phyloP scores from a whole-genome alignment of 2,888 invertebrate species.

The Furcula furcula region DNA sequence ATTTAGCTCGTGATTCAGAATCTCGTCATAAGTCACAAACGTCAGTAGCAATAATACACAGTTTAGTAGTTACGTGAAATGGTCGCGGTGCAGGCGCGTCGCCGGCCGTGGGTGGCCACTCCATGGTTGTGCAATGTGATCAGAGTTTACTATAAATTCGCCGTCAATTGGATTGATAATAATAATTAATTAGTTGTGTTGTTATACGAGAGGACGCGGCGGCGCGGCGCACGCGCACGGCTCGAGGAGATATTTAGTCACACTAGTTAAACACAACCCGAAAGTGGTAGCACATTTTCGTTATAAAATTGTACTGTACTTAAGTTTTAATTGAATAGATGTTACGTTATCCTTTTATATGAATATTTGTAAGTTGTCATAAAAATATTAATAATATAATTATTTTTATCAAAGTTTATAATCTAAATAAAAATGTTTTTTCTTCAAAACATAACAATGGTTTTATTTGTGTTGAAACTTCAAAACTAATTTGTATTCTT shows the following conservation, averaged over 20 bases:
- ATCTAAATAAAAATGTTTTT: slow-evolving; percentile 83
- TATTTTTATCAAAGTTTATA: slow-evolving; percentile 84
- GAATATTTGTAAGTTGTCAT: slow-evolving; percentile 82
- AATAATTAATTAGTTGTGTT: slow-evolving; percentile 22
- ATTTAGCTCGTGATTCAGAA: slow-evolving; percentile 81
- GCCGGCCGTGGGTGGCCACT: slow-evolving; percentile 35
- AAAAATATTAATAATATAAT: slow-evolving; percentile 82
- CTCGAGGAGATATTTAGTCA: slow-evolving; percentile 61
- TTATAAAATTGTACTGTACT: slow-evolving; percentile 71
- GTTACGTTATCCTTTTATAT: slow-evolving; percentile 82
- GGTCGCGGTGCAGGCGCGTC: slow-evolving; percentile 44
- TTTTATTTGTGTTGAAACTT: slow-evolving; percentile 28
- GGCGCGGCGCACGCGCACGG: slow-evolving; percentile 21
- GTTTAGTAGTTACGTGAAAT: slow-evolving; percentile 61
- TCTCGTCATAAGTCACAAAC: slow-evolving; percentile 81
- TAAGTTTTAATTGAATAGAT: slow-evolving; percentile 78
- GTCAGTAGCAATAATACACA: slow-evolving; percentile 78
- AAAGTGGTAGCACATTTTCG: slow-evolving; percentile 79
- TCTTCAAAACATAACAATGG: slow-evolving; percentile 71
- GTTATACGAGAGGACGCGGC: slow-evolving; percentile 20
- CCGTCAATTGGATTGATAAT: slow-evolving; percentile 33
- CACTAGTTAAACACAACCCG: slow-evolving; percentile 77
- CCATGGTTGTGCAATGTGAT: slow-evolving; percentile 62
- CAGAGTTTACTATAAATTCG: slow-evolving; percentile 43
- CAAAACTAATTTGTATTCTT: no score